Evolutionary conservation across 2,888 invertebrate species (phyloP), one percentile per base, ranked within the genome.

Genomic region (Agriotes lineatus): DNA sequence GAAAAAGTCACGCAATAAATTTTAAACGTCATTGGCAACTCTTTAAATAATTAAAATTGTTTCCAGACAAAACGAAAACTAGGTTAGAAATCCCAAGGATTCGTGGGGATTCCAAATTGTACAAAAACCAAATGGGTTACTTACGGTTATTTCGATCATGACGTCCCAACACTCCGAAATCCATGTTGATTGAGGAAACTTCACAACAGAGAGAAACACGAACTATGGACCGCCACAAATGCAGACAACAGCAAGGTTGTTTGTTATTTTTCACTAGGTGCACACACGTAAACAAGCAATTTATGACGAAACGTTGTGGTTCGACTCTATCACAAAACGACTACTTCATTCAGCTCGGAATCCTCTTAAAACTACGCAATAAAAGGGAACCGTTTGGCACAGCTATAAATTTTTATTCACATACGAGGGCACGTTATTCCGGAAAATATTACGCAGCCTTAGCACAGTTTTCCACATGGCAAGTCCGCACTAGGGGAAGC

Each of bases 71-170:
- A n/a, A n/a, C n/a, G n/a, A n/a, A n/a, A n/a, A n/a, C n/a, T n/a
- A n/a, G n/a, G n/a, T n/a, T n/a, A n/a, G n/a, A n/a, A n/a, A n/a
- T n/a, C n/a, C n/a, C n/a, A n/a, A n/a, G n/a, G n/a, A n/a, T n/a
- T n/a, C n/a, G n/a, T n/a, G n/a, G n/a, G n/a, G n/a, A n/a, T n/a
- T n/a, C n/a, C n/a, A n/a, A n/a, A n/a, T n/a, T n/a, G n/a, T n/a
- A n/a, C n/a, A n/a, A n/a, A n/a, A n/a, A n/a, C n/a, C n/a, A n/a
- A n/a, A n/a, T n/a, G n/a, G n/a, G n/a, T n/a, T 44, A 75, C 76
- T 76, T 75, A 76, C 76, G 74, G 44, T 76, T 76, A 42, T 69
- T 69, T 61, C 72, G 60, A 57, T 72, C 73, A 61, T 76, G 76
- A 60, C 74, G 72, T 18, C 67, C 60, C 45, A 75, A 57, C 18